These are phyloP conservation scores for Graphium colonna DNA, from an alignment of 2,888 invertebrate genomes.

Conservation along the genomic window DNA sequence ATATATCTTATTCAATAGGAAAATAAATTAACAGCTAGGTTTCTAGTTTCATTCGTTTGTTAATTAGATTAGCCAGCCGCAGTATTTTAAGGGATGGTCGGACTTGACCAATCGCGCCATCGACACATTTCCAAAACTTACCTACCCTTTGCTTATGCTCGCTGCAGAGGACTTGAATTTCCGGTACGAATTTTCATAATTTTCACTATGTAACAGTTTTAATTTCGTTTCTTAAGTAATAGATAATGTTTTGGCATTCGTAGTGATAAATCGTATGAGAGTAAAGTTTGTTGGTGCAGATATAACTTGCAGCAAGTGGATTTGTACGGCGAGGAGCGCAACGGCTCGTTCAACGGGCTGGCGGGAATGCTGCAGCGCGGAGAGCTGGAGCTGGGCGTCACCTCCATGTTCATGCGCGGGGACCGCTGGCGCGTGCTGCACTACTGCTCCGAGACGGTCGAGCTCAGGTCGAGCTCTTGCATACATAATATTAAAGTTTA, in stretches of 20 bases:
- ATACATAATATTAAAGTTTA: no score
- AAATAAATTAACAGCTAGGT: no score
- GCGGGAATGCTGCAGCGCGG: constrained; percentile 78
- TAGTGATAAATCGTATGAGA: no score
- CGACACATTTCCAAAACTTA: constrained; percentile 62
- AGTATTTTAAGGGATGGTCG: constrained; percentile 40
- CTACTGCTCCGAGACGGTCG: constrained; percentile 76
- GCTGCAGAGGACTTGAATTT: constrained; percentile 55
- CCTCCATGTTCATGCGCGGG: constrained; percentile 77
- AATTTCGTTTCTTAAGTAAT: no score
- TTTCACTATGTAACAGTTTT: neutral
- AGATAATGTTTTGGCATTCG: no score
- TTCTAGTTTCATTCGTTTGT: no score
- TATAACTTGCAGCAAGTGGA: constrained; percentile 54
- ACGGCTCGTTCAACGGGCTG: constrained; percentile 80
- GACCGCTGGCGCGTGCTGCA: constrained; percentile 76
- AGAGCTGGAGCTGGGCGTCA: constrained; percentile 71
- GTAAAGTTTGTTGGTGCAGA: no score
- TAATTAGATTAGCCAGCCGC: constrained; percentile 42
- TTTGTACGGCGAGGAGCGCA: constrained; percentile 75
- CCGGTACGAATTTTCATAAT: constrained; percentile 35
- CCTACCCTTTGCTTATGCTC: constrained; percentile 58
- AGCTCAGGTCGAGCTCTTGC: no score
- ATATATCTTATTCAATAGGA: no score
- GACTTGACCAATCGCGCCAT: constrained; percentile 54